These are phyloP conservation scores for Vanessa atalanta DNA, from an alignment of 1,140 invertebrate genomes.

Conservation along the genomic window DNA sequence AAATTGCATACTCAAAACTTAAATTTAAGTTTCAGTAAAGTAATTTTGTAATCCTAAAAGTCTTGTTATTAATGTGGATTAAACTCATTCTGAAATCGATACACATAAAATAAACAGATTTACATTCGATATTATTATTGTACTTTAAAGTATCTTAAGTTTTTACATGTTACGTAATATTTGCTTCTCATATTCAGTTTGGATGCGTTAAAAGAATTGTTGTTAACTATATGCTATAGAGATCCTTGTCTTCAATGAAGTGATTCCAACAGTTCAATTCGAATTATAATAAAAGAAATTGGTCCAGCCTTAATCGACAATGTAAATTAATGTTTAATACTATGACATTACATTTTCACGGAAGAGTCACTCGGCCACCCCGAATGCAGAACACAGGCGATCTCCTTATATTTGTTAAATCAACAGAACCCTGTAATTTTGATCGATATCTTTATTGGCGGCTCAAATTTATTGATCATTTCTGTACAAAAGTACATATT, in stretches of 20 bases:
- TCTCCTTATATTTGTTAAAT: slow-evolving; percentile 76
- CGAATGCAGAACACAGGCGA: slow-evolving; percentile 56
- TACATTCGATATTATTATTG: no score
- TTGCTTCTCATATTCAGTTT: background rate
- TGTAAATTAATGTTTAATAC: slow-evolving; percentile 66
- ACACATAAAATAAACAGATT: no score
- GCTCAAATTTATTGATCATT: slow-evolving; percentile 77
- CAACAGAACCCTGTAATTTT: slow-evolving; percentile 79
- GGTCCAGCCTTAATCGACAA: slow-evolving; percentile 54
- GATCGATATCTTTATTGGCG: slow-evolving; percentile 80
- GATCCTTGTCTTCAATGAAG: slow-evolving; percentile 59
- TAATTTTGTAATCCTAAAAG: no score
- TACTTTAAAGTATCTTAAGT: no score
- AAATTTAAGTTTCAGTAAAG: no score
- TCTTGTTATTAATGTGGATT: no score
- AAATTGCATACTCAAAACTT: no score
- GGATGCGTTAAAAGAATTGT: slow-evolving; percentile 44
- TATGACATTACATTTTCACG: slow-evolving; percentile 71
- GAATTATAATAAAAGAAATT: slow-evolving; percentile 64
- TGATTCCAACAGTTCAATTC: slow-evolving; percentile 59
- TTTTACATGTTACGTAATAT: no score
- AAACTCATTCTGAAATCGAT: no score
- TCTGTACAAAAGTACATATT: slow-evolving; percentile 68
- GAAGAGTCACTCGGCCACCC: slow-evolving; percentile 72
- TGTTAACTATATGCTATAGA: slow-evolving; percentile 57